Base-by-base conservation (phyloP, 2,888 invertebrate species). In the Byasa hedistus region DNA sequence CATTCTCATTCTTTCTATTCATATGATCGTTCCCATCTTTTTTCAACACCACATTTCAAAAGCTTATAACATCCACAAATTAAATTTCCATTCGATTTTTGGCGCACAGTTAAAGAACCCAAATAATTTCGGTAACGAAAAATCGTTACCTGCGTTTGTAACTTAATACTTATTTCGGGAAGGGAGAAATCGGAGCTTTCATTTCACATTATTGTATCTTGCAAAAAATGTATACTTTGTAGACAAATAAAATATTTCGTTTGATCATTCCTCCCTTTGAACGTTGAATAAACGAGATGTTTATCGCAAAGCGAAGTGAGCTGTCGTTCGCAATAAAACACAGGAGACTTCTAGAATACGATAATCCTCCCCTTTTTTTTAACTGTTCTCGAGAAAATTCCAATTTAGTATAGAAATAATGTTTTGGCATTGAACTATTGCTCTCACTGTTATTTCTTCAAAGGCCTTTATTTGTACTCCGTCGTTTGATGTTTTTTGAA, bases 201-300 rank as follows among this genome's bases (percentile, higher is more conserved):
- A 21, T 21, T 21, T 51, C 8, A 51, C 51, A 7, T 51, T n/a
- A 8, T 51, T 51, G 51, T 51, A n/a, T n/a, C 21, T 3, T 10
- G 21, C 10, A 21, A 21, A 39, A 51, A 51, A 51, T 51, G n/a
- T 21, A 51, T 51, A 51, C 21, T 51, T 21, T 51, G 21, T 39
- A 57, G 36, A 15, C 22, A 39, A 57, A 57, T 39, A 59, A 64
- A 58, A 52, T 59, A 58, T 64, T 58, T 64, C 64, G 39, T 64
- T 64, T 64, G 64, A 64, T 64, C 64, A 59, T 64, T 64, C 23
- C 48, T 61, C 55, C n/a, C 64, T 64, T 64, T 59, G 58, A 64
- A 39, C 59, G 54, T n/a, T 36, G 59, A 54, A 64, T 64, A 58
- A 57, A 64, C 39, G 39, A 64, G 64, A 58, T 59, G 64, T 59